Conservation (phyloP, 35 echinoderm and acorn worm genomes). For the Anneissia japonica region DNA sequence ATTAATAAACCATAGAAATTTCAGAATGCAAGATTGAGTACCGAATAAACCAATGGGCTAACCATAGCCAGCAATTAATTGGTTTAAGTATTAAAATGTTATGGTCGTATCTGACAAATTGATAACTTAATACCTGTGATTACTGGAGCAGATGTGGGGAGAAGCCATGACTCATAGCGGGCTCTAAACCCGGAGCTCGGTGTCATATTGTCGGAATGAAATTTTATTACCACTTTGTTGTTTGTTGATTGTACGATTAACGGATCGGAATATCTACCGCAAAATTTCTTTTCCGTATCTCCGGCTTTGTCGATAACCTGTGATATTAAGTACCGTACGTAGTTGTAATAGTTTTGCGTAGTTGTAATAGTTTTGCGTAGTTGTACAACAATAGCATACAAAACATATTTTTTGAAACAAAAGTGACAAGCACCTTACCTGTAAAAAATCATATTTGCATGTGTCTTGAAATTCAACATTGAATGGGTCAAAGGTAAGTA, state of each 20-base stretch:
- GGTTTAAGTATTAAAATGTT: no score
- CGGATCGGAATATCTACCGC: neutral
- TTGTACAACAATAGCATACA: no score
- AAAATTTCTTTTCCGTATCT: neutral
- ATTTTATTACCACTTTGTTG: neutral
- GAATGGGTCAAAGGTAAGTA: conserved; percentile 37
- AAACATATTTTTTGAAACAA: no score
- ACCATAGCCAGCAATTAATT: no score
- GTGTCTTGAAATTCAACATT: conserved; percentile 23
- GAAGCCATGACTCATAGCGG: neutral
- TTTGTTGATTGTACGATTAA: neutral
- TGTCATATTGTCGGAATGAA: neutral
- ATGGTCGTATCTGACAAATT: no score
- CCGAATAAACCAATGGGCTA: no score
- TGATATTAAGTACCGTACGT: no score
- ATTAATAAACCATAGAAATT: no score
- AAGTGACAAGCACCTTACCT: conserved; percentile 18
- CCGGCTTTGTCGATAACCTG: neutral
- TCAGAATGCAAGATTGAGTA: no score
- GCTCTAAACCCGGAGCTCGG: neutral
- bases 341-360: no score
- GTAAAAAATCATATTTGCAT: conserved; percentile 45
- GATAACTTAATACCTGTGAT: neutral
- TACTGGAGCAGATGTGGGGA: neutral
- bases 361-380: no score